Percentiles rank a stretch among this genome's conserved stretches.
These are phyloP conservation scores for Thymelicus sylvestris DNA, from an alignment of 2,888 invertebrate genomes.

Conservation along the genomic window DNA sequence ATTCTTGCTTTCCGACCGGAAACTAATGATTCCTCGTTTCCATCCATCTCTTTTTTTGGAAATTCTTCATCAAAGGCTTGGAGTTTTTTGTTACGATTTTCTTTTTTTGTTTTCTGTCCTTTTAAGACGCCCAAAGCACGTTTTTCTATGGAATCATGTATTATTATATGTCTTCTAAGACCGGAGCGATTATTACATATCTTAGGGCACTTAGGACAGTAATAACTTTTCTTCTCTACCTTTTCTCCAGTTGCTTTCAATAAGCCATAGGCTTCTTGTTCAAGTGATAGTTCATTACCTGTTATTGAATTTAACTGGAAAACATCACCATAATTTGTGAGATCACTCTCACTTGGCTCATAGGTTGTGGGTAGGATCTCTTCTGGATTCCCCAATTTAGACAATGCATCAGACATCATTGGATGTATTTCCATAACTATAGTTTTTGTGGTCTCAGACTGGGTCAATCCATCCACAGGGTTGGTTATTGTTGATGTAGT, in stretches of 20 bases:
- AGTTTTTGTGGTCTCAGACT: constrained; percentile 70
- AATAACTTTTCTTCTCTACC: constrained; percentile 39
- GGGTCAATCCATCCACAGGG: constrained; percentile 61
- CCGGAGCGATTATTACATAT: constrained; percentile 48
- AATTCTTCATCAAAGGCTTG: constrained; percentile 35
- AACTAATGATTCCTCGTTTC: constrained; percentile 31
- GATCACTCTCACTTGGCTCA: constrained; percentile 46
- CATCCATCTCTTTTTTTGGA: constrained; percentile 38
- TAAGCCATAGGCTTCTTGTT: constrained; percentile 73
- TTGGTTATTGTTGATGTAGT: constrained; percentile 69
- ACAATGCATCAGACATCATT: constrained; percentile 47
- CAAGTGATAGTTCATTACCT: constrained; percentile 68
- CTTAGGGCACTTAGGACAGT: constrained; percentile 67
- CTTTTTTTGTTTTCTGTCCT: constrained; percentile 57
- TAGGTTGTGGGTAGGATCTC: constrained; percentile 62
- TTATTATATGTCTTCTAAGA: constrained; percentile 60
- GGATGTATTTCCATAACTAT: constrained; percentile 74
- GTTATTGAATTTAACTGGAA: constrained; percentile 78
- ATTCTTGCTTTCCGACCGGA: constrained; percentile 41
- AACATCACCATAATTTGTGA: constrained; percentile 54
- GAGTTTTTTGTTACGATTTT: constrained; percentile 54
- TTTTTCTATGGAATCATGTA: constrained; percentile 67
- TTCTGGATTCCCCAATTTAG: constrained; percentile 64
- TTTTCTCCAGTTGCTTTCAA: constrained; percentile 59
- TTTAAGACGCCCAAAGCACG: constrained; percentile 60